These are phyloP conservation scores for Epizoanthus rinbou DNA, from an alignment of 92 coral and sea anemone species.

Conservation along the genomic window DNA sequence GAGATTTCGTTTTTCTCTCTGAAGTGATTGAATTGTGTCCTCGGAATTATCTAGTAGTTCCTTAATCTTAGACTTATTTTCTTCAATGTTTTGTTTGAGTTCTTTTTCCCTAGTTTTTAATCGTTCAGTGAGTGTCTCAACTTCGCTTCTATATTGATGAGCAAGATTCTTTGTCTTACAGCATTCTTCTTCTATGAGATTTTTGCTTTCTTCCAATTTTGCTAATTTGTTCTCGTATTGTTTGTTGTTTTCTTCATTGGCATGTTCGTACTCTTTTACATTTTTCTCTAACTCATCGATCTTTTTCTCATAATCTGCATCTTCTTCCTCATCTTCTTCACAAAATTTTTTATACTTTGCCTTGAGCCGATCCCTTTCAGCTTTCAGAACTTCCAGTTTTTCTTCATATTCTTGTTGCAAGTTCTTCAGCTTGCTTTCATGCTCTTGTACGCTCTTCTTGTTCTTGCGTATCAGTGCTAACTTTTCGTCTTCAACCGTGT, in stretches of 20 bases:
- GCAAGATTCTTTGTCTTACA: not conserved
- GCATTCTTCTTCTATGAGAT: not conserved
- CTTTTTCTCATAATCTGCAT: conserved; percentile 23
- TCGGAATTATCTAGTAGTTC: not conserved
- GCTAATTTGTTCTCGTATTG: not conserved
- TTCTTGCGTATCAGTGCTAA: not conserved
- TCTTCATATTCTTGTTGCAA: conserved; percentile 18
- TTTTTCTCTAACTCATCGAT: not conserved
- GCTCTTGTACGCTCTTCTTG: conserved; percentile 1
- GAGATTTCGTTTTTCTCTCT: conserved; percentile 6
- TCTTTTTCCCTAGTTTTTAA: not conserved
- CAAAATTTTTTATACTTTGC: not conserved
- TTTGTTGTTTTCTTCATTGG: not conserved
- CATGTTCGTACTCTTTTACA: not conserved
- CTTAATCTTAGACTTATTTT: not conserved
- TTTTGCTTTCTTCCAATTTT: conserved; percentile 4
- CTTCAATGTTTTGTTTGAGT: not conserved
- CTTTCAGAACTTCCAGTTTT: not conserved
- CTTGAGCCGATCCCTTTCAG: conserved; percentile 12
- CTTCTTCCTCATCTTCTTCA: conserved; percentile 26
- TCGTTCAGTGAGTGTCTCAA: not conserved
- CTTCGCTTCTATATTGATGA: conserved; percentile 8
- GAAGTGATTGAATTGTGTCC: not conserved
- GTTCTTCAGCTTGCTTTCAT: not conserved
- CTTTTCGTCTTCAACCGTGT: not conserved